Conservation (phyloP, 2,113 vertebrate genomes). For the Amia ocellicauda region DNA sequence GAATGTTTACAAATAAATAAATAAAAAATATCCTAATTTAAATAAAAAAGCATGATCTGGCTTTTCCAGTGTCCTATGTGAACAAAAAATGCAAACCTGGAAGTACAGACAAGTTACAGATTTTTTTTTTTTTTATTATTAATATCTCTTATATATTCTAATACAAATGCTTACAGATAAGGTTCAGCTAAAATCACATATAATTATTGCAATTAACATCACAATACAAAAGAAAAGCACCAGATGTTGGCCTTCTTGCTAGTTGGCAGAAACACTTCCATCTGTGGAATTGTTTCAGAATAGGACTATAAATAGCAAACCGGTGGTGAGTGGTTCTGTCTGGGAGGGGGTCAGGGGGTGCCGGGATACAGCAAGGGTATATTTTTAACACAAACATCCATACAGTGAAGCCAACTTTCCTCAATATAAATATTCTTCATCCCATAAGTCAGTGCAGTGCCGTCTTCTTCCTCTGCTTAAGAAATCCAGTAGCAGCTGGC, state of each 20-base stretch:
- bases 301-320: conserved; percentile 17
- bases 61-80: too few relatives aligned
- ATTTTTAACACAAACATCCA: conserved; percentile 51
- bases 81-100: too few relatives aligned
- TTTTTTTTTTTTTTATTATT: conserved; percentile 44
- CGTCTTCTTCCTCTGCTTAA: conserved; percentile 44
- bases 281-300: conserved; percentile 1
- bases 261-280: conserved; percentile 33
- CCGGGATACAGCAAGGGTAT: conserved; percentile 49
- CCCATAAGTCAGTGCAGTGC: conserved; percentile 71
- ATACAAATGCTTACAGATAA: conserved; percentile 66
- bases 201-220: conserved; percentile 61
- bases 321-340: conserved; percentile 16
- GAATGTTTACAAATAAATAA: too few relatives aligned
- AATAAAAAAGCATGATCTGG: too few relatives aligned
- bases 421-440: conserved; percentile 74
- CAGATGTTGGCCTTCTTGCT: conserved; percentile 46
- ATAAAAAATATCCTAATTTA: too few relatives aligned
- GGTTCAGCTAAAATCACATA: conserved; percentile 65
- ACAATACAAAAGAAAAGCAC: conserved; percentile 58
- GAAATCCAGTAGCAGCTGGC: conserved; percentile 28
- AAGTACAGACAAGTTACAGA: conserved; percentile 6
- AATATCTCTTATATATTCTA: conserved; percentile 54
- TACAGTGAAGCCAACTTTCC: conserved; percentile 63
- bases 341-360: conserved; percentile 23